These are phyloP conservation scores for Neogobius melanostomus DNA, from an alignment of 2,113 vertebrate species.

Conservation along the genomic window DNA sequence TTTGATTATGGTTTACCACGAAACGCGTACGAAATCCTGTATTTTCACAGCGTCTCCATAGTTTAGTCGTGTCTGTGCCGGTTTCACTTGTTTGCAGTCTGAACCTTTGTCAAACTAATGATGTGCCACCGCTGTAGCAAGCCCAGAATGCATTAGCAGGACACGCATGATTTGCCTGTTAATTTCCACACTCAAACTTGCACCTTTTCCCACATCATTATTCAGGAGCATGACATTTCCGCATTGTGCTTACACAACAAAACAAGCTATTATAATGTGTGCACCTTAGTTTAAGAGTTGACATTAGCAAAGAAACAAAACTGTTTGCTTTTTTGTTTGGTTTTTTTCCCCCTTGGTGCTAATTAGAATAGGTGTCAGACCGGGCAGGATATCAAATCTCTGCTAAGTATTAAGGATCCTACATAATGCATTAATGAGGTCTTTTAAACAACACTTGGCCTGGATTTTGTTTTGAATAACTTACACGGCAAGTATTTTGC, in stretches of 20 bases:
- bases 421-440: too few relatives aligned
- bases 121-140: neutral
- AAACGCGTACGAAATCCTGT: neutral
- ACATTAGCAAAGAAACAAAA: neutral
- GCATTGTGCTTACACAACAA: neutral
- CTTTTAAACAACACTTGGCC: too few relatives aligned
- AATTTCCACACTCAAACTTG: neutral
- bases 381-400: neutral
- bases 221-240: neutral
- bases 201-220: neutral
- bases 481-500: too few relatives aligned
- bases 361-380: neutral
- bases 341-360: neutral
- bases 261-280: neutral
- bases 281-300: too few relatives aligned
- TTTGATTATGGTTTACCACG: too few relatives aligned
- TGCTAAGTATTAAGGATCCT: neutral
- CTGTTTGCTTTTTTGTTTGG: too few relatives aligned
- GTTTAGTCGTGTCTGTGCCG: neutral
- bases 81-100: neutral
- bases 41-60: neutral
- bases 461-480: too few relatives aligned
- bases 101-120: constrained; percentile 1
- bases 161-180: neutral
- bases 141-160: constrained; percentile 1